Base-by-base conservation (phyloP, 2,797 vertebrate genomes). In the Pagetopsis macropterus region DNA sequence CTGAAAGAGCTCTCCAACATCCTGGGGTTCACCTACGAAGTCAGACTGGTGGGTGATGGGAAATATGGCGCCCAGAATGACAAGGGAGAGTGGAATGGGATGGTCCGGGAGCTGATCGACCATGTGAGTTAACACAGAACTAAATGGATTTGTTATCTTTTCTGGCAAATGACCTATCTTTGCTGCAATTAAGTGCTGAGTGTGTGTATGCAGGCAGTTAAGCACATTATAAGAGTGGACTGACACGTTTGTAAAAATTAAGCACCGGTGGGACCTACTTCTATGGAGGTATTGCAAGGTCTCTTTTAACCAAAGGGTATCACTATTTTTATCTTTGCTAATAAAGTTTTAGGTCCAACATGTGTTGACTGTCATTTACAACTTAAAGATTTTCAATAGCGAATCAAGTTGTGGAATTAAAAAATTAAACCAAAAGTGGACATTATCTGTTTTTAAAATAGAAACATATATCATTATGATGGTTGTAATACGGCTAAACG, bases 11-110 rank as follows among this genome's bases (percentile, higher is more conserved):
- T 99, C 72, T 99, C 98, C 63, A 97, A 95, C 86, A 98, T 99
- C 76, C 88, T 99, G 71, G 97, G 98, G 48, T 99, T 99, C 84
- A 96, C 96, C 2, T 99, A 99, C 37, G 97, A 99, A 86, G 97
- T 99, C 70, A 95, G 93, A 84, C 94, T 99, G n/a, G 98, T 99
- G 78, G 94, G 93, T 37, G 98, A 99, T 40, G 98, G 98, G 58
- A 99, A 98, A 93, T 99, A 99, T 0, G 98, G 98, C 68, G 98
- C 98, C 10, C 97, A 99, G 89, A 97, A 98, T 72, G 98, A 99
- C 92, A 97, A 97, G 87, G 98, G 98, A 71, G 97, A 99, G 84
- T 99, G 98, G 98, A 99, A 98, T 31, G 98, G 98, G 41, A 99
- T 99, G 97, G 97, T 99, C 57, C 95, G 97, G 72, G 98, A 99